Evolutionary conservation across 2,888 invertebrate genomes (phyloP).

Genomic region (Drosophila prostipennis): DNA sequence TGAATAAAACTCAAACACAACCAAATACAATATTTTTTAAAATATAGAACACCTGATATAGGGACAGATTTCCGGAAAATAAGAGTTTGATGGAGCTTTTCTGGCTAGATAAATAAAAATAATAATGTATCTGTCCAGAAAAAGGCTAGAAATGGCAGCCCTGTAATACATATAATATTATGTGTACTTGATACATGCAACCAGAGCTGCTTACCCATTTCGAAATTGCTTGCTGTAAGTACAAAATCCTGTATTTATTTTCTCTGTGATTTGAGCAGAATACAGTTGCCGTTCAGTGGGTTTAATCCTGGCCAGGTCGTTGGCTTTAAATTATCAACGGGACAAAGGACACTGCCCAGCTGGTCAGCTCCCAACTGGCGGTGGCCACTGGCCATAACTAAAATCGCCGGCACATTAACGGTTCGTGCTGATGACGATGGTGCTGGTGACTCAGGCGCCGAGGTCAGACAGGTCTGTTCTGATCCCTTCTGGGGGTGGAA

Average conservation of each 20-base stretch:
- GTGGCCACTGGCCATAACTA: constrained; percentile 37
- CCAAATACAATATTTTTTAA: too few species aligned
- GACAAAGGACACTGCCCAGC: constrained; percentile 44
- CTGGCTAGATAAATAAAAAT: too few species aligned
- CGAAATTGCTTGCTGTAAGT: constrained; percentile 2
- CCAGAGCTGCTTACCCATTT: background rate
- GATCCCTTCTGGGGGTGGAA: constrained; percentile 26
- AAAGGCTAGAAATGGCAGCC: too few species aligned
- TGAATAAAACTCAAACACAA: too few species aligned
- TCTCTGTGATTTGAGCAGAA: constrained; percentile 29
- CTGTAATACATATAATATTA: background rate
- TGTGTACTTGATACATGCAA: background rate
- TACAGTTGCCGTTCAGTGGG: constrained; percentile 27
- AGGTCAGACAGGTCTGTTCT: constrained; percentile 38
- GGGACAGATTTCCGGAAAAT: too few species aligned
- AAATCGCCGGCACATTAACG: constrained; percentile 44
- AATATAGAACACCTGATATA: too few species aligned
- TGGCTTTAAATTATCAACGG: constrained; percentile 55
- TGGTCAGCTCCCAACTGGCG: constrained; percentile 31
- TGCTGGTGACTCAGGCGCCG: constrained; percentile 32
- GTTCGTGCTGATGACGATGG: constrained; percentile 21
- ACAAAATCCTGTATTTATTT: constrained; percentile 27
- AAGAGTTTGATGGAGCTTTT: too few species aligned
- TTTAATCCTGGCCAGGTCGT: constrained; percentile 56
- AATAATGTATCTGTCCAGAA: too few species aligned